A percentile compares a stretch with the other conserved stretches of the same genome.
Evolutionary conservation across 2,888 invertebrate species (phyloP).

Genomic region (Stramonita haemastoma): DNA sequence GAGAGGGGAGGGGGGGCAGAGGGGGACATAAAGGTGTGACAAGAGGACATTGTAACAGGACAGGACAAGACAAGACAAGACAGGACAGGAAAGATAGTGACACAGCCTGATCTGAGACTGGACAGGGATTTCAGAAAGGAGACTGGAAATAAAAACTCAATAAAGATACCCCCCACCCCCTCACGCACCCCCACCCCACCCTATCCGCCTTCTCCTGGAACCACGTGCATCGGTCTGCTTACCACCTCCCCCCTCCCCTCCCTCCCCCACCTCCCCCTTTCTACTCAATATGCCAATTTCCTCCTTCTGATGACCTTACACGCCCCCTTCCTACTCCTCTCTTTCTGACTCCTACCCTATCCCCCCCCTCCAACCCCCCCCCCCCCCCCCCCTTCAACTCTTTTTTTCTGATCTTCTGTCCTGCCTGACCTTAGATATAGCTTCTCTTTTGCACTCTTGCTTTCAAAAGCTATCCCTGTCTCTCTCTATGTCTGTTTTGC

Average conservation of each 20-base stretch:
- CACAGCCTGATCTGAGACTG: no score
- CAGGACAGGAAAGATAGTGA: no score
- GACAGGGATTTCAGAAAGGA: no score
- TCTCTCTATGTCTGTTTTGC: conserved; percentile 21
- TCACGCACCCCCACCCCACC: neutral
- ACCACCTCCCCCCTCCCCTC: neutral
- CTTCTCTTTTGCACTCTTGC: neutral
- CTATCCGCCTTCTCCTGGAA: neutral
- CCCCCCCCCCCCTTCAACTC: neutral
- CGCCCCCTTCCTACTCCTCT: neutral
- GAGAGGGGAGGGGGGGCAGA: no score
- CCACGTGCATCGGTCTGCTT: neutral
- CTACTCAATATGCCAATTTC: conserved; percentile 58
- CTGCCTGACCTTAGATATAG: no score
- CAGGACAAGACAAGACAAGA: no score
- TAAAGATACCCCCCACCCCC: neutral
- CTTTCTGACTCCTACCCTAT: neutral
- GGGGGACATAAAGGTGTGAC: no score
- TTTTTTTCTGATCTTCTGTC: no score
- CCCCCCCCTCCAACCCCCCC: neutral
- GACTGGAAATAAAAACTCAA: no score
- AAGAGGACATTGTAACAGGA: no score
- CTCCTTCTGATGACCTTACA: conserved; percentile 54
- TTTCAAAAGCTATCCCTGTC: neutral
- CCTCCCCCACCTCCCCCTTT: neutral